A percentile compares a stretch with the other conserved stretches of the same genome.
Evolutionary conservation across 2,888 invertebrate species (phyloP).

Genomic region (Empis stercorea): DNA sequence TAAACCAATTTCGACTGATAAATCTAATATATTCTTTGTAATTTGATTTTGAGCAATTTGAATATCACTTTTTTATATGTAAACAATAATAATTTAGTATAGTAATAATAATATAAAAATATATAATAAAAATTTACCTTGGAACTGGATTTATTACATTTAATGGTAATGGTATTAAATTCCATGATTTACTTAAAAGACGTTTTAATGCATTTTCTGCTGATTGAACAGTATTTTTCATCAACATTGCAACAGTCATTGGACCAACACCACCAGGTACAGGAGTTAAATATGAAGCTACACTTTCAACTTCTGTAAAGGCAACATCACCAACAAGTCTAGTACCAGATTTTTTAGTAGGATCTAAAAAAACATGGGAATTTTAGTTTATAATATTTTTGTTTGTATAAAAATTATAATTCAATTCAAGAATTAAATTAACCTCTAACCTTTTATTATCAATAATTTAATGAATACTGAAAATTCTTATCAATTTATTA

Average conservation of each 20-base stretch:
- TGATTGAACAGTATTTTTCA: slow-evolving; percentile 85
- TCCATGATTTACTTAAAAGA: slow-evolving; percentile 50
- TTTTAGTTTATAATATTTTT: neutral
- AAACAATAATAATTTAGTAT: too few species aligned
- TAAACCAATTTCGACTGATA: slow-evolving; percentile 79
- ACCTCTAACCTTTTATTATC: too few species aligned
- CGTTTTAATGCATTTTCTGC: slow-evolving; percentile 52
- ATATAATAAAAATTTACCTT: slow-evolving; percentile 43
- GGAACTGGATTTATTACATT: slow-evolving; percentile 62
- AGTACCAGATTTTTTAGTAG: slow-evolving; percentile 63
- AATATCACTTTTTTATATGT: slow-evolving; percentile 65
- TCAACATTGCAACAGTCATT: slow-evolving; percentile 98
- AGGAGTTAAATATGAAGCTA: slow-evolving; percentile 84
- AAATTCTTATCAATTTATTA: neutral
- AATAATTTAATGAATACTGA: too few species aligned
- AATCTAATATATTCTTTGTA: slow-evolving; percentile 64
- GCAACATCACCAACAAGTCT: slow-evolving; percentile 92
- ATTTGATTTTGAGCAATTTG: slow-evolving; percentile 76
- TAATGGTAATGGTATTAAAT: slow-evolving; percentile 52
- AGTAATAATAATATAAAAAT: too few species aligned
- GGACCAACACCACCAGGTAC: slow-evolving; percentile 97
- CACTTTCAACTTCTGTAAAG: slow-evolving; percentile 61
- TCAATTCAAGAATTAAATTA: too few species aligned
- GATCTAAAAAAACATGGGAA: slow-evolving; percentile 40
- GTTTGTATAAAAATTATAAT: neutral